phyloP scores from a whole-genome alignment of 53 echinoderm and acorn worm species.

The Temnopleurus reevesii region DNA sequence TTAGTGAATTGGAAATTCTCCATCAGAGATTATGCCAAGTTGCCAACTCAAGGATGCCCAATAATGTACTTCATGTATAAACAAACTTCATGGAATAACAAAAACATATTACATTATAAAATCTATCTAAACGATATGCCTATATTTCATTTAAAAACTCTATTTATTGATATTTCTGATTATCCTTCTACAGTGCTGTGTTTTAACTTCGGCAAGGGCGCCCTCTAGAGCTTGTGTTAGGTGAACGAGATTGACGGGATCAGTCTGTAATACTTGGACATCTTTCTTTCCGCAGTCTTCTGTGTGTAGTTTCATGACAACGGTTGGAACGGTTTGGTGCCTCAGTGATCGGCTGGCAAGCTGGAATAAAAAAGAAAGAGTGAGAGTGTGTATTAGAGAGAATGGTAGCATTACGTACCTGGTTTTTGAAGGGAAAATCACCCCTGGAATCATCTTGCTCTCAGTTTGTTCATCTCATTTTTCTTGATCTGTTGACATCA shows the following conservation, averaged over 20 bases:
- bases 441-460: too few species aligned
- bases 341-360: slow-evolving; percentile 91
- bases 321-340: slow-evolving; percentile 85
- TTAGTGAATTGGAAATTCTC: too few species aligned
- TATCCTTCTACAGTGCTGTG: slow-evolving; percentile 91
- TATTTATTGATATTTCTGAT: slow-evolving; percentile 98
- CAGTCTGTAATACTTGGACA: slow-evolving; percentile 83
- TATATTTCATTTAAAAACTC: too few species aligned
- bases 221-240: slow-evolving; percentile 89
- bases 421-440: too few species aligned
- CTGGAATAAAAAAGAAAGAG: slow-evolving; percentile 32
- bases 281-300: slow-evolving; percentile 72
- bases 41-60: too few species aligned
- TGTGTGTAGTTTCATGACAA: slow-evolving; percentile 92
- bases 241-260: slow-evolving; percentile 94
- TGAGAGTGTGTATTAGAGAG: not conserved
- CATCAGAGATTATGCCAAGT: too few species aligned
- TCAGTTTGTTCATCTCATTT: too few species aligned
- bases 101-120: not conserved
- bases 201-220: slow-evolving; percentile 95
- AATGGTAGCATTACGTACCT: not conserved
- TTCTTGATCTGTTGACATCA: too few species aligned
- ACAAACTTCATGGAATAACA: too few species aligned
- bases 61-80: too few species aligned
- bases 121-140: not conserved